These are phyloP conservation scores for Celastrina argiolus DNA, from an alignment of 2,888 invertebrate species.

Conservation along the genomic window DNA sequence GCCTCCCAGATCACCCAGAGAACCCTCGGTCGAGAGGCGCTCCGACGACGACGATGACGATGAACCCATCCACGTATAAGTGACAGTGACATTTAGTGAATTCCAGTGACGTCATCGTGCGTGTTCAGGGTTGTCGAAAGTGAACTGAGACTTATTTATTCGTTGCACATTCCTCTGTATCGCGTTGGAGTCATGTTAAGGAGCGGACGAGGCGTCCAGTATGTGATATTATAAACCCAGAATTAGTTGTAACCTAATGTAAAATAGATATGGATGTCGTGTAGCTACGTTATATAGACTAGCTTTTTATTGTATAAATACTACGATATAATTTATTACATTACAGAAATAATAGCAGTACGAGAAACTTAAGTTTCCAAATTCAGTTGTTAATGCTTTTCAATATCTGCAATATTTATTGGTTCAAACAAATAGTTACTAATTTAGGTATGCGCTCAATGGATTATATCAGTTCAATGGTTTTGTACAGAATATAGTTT, in stretches of 20 bases:
- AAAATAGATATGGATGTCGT: slow-evolving; percentile 65
- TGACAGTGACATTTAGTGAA: slow-evolving; percentile 17
- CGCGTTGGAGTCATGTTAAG: slow-evolving; percentile 21
- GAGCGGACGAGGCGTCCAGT: slow-evolving; percentile 46
- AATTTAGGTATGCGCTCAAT: slow-evolving; percentile 20
- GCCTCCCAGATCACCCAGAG: slow-evolving; percentile 64
- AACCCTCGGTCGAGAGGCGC: slow-evolving; percentile 60
- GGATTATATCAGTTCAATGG: slow-evolving; percentile 2
- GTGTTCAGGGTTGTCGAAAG: slow-evolving; percentile 22
- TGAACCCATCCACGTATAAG: slow-evolving; percentile 80
- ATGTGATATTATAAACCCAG: slow-evolving; percentile 75
- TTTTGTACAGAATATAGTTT: slow-evolving; percentile 21
- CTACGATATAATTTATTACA: slow-evolving; percentile 10
- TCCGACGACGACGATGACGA: slow-evolving; percentile 79
- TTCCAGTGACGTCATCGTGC: slow-evolving; percentile 29
- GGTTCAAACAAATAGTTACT: slow-evolving; percentile 8
- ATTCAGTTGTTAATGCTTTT: neutral
- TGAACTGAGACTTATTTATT: slow-evolving; percentile 32
- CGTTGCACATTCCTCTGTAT: slow-evolving; percentile 31
- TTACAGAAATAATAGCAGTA: slow-evolving; percentile 7
- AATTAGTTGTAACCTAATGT: slow-evolving; percentile 50
- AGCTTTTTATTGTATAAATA: slow-evolving; percentile 26
- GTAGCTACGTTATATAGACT: slow-evolving; percentile 38
- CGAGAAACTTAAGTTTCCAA: neutral
- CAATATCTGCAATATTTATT: slow-evolving; percentile 1